Conservation (phyloP, 2,797 vertebrate genomes). For the Pangasius macronema region DNA sequence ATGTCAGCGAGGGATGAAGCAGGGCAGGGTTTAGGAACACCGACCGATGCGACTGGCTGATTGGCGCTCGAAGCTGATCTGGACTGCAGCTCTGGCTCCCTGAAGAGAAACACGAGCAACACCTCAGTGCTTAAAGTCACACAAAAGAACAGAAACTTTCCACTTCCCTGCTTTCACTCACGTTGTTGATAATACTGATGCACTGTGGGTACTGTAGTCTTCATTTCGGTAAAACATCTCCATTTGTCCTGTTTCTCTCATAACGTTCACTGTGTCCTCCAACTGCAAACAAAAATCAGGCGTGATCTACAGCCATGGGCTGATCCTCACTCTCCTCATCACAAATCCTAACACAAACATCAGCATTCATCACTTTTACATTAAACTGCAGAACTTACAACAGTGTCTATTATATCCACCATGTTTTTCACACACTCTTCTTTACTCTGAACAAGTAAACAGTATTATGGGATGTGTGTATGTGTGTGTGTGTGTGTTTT, state of each 20-base stretch:
- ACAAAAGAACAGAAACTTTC: not conserved
- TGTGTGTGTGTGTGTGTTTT: not conserved
- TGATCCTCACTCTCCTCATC: not conserved
- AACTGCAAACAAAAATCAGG: conserved; percentile 2
- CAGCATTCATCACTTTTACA: not conserved
- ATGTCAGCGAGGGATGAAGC: conserved; percentile 23
- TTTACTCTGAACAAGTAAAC: not conserved
- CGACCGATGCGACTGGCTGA: not conserved
- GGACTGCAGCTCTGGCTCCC: not conserved
- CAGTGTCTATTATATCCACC: not conserved
- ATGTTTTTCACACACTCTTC: not conserved
- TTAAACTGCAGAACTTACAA: not conserved
- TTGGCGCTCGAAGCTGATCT: not conserved
- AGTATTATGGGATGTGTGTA: not conserved
- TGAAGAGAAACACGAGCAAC: not conserved
- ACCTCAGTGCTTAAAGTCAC: not conserved
- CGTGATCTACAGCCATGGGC: not conserved
- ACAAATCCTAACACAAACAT: not conserved
- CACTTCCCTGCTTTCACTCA: conserved; percentile 4
- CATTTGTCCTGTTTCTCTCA: not conserved
- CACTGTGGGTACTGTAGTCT: conserved; percentile 31
- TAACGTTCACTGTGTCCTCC: conserved; percentile 16
- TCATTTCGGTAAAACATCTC: not conserved
- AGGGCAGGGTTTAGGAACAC: not conserved
- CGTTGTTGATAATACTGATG: not conserved